Percentiles rank a stretch among this genome's conserved stretches.
Conservation (phyloP, 1,140 invertebrate species). For the Vanessa atalanta region DNA sequence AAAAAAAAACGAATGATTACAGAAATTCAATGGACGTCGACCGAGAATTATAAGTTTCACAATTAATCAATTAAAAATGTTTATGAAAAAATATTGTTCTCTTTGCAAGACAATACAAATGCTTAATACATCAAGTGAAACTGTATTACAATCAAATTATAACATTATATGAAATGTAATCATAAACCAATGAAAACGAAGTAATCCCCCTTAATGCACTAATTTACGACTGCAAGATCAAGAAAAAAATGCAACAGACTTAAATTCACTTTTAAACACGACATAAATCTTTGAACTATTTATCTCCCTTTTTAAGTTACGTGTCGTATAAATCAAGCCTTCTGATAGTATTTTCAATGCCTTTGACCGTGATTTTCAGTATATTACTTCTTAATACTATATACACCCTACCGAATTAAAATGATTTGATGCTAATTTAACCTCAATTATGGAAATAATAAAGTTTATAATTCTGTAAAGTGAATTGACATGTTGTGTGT, state of each 20-base stretch:
- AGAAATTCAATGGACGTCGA: no score
- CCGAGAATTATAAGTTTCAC: no score
- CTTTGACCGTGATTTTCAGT: slow-evolving; percentile 2
- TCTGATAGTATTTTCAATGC: background rate
- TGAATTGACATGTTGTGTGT: background rate
- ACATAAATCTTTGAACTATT: slow-evolving; percentile 1
- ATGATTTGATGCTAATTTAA: background rate
- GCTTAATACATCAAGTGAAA: no score
- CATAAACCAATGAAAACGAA: background rate
- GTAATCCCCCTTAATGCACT: background rate
- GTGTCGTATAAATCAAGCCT: slow-evolving; percentile 6
- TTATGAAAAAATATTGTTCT: no score
- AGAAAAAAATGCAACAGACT: background rate
- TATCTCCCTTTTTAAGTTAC: slow-evolving; percentile 2
- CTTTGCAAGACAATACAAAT: no score
- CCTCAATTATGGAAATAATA: background rate
- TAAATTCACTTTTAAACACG: slow-evolving; percentile 6
- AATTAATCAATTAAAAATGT: no score
- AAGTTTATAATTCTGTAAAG: background rate
- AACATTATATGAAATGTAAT: no score
- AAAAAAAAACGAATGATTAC: no score
- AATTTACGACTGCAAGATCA: background rate
- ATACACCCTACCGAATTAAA: slow-evolving; percentile 2
- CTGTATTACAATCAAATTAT: no score
- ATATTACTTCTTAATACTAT: slow-evolving; percentile 2